Conservation (phyloP, 1,140 invertebrate genomes). For the Aporrectodea caliginosa region DNA sequence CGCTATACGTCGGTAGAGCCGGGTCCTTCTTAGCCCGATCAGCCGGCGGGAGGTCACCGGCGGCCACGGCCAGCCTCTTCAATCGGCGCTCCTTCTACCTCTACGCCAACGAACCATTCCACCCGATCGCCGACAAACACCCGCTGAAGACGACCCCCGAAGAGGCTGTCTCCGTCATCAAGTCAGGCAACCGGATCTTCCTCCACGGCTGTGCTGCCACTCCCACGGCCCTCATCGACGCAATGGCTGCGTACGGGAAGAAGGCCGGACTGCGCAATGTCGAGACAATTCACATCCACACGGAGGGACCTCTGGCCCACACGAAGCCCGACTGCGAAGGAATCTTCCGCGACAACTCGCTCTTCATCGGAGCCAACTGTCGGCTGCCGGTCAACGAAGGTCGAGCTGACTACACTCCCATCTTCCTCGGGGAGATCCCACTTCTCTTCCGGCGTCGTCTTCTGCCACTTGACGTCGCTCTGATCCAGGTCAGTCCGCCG, state of each 20-base stretch:
- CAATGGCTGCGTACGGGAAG: conserved; percentile 76
- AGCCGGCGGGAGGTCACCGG: too few relatives aligned
- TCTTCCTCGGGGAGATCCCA: conserved; percentile 89
- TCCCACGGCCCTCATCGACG: conserved; percentile 71
- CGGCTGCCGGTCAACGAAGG: conserved; percentile 78
- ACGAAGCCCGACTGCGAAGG: conserved; percentile 74
- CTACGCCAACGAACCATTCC: conserved; percentile 23
- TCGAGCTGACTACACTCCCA: conserved; percentile 79
- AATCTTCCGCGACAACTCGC: conserved; percentile 75
- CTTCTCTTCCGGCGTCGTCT: conserved; percentile 78
- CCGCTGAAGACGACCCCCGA: conserved; percentile 10
- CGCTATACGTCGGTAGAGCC: too few relatives aligned
- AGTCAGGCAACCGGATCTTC: conserved; percentile 68
- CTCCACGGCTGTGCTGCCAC: conserved; percentile 88
- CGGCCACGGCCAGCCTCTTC: too few relatives aligned
- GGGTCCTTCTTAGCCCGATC: too few relatives aligned
- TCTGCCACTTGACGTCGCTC: conserved; percentile 75
- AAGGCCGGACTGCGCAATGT: conserved; percentile 68
- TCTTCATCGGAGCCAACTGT: conserved; percentile 89
- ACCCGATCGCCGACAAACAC: background rate
- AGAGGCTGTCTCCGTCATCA: conserved; percentile 50
- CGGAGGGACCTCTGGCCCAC: conserved; percentile 80
- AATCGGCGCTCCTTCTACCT: too few relatives aligned
- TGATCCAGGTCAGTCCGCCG: conserved; percentile 81
- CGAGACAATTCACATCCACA: conserved; percentile 86